Base-by-base conservation (phyloP, 1,140 invertebrate genomes). In the Teleogryllus occipitalis region DNA sequence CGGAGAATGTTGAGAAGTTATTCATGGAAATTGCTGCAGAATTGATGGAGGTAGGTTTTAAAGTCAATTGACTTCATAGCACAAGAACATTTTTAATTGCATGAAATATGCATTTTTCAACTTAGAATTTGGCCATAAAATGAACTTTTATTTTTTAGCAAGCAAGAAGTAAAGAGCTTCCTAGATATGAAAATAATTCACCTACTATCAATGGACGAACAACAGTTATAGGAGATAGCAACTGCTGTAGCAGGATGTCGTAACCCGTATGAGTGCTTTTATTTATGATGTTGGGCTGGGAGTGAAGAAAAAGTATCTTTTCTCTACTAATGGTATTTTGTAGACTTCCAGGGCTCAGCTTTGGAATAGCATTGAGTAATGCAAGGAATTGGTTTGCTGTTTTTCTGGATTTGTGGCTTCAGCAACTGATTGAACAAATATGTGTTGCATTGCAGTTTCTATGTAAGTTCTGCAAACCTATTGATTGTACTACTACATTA, bases 1-100 rank as follows among this genome's bases (percentile, higher is more conserved):
- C 97, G 48, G 96, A 97, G 83, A 99, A 99, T 89, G 97, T 99
- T 47, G 97, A 99, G 87, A 93, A 95, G 87, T 88, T 98, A 78
- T 98, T 98, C 87, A 94, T 96, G 90, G 96, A 98, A 87, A 98
- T 98, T 83, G 97, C 97, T 79, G 93, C 95, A 74, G 95, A 96
- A 87, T 88, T 97, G 27, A 96, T 96, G 91, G 94, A 96, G 90
- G 89, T 93, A 80, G n/a, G 75, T 74, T 27, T 47, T 21, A 65
- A 65, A 10, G 18, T 65, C 18, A 65, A 65, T 14, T 65, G 1
- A 39, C 27, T 39, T 39, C 27, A 39, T 39, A 39, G 27, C 1
- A 39, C 27, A 39, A 39, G 27, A 39, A 39, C 27, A 39, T 39
- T 39, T 39, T 39, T 2, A 39, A 39, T 39, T 39, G 5, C 5